Base-by-base conservation (phyloP, 2,888 invertebrate species). In the Escarpia spicata region DNA sequence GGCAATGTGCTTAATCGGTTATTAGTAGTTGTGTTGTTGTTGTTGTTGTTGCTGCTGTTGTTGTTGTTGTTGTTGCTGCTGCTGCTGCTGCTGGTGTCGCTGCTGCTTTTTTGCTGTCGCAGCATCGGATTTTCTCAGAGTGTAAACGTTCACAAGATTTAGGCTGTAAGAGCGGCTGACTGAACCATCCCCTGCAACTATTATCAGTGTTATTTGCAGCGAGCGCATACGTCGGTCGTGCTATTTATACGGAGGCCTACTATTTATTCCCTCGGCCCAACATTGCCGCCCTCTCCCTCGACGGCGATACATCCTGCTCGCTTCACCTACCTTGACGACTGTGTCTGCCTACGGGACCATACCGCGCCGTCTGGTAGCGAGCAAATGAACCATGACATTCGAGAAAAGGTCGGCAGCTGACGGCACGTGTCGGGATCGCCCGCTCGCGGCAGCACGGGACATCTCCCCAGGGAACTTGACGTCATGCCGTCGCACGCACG, bases 371-470 rank as follows among this genome's bases (percentile, higher is more conserved):
- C 26, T 75, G 75, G 75, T n/a, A 26, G 75, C 75, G 75, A 75
- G n/a, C 75, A 19, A 75, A 75, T 75, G 75, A 75, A 75, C 75
- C 75, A 75, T 75, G 75, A 75, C 75, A 75, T 75, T 26, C 15
- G 75, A 6, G 75, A 75, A 75, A 75, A 75, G 75, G 75, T 75
- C 75, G n/a, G 75, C 75, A 75, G 75, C 75, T 75, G 75, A 75
- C 75, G 75, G 75, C 75, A 75, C 75, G 75, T 75, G 75, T 75
- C 26, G 75, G 2, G 19, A 26, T 26, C 75, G 19, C 6, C 75
- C 75, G 75, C 75, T 4, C 4, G 75, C 75, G 75, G 75, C 75
- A 75, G n/a, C 19, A 75, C 75, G 75, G 26, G 75, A 75, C 19
- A 75, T 75, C 75, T 75, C 75, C 75, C 75, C 6, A 15, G 75